phyloP scores from a whole-genome alignment of 2,888 invertebrate genomes.

The Anoncus sp. region DNA sequence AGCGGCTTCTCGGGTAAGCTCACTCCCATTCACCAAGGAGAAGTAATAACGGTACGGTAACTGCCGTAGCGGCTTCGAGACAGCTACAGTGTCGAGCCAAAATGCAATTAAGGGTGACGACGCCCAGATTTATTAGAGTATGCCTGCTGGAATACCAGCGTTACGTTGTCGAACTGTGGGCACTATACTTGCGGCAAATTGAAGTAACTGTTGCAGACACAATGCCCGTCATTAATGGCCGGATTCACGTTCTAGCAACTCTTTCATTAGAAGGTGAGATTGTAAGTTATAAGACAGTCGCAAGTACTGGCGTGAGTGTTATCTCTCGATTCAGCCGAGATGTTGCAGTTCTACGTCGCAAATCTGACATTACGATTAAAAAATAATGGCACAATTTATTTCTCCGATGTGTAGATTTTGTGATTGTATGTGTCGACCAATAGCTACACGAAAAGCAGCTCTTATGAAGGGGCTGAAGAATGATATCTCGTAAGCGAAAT shows the following conservation, averaged over 20 bases:
- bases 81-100: constrained; percentile 70
- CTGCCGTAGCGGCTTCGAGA: constrained; percentile 57
- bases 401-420: neutral
- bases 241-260: constrained; percentile 3
- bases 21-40: constrained; percentile 57
- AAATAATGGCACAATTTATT: neutral
- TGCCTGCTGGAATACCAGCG: constrained; percentile 53
- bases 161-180: constrained; percentile 6
- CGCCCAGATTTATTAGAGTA: constrained; percentile 74
- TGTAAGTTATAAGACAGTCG: neutral
- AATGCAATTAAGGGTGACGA: constrained; percentile 76
- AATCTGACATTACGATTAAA: neutral
- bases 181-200: constrained; percentile 28
- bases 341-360: neutral
- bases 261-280: neutral
- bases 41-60: constrained; percentile 70
- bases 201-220: constrained; percentile 34
- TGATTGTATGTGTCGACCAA: neutral
- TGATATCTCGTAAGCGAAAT: constrained; percentile 8
- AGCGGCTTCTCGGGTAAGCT: constrained; percentile 65
- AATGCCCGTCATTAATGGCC: constrained; percentile 21
- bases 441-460: neutral
- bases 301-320: neutral
- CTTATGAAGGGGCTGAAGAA: neutral
- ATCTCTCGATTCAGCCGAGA: neutral